Evolutionary conservation across 2,888 invertebrate species (phyloP), one percentile per base, ranked within the genome.

Genomic region (Andrena haemorrhoa): DNA sequence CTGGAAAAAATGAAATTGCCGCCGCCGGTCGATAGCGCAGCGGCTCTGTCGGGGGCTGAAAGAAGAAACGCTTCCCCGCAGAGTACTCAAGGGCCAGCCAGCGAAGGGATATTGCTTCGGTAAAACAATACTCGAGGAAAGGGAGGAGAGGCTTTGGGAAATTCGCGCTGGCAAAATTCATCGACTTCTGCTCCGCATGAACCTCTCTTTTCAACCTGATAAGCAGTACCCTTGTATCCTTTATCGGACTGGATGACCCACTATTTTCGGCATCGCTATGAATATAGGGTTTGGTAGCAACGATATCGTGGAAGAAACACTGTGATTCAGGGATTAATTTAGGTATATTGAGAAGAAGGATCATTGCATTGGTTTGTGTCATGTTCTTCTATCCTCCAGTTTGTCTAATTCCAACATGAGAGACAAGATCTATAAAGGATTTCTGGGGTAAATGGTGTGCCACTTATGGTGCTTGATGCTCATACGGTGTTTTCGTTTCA

Each of bases 1-100:
- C 31, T 68, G 41, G 51, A 47, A 75, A 75, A 79, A 64, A 75
- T 81, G 71, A 89, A 84, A 78, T 79, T 79, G 70, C 76, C 64
- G 65, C 35, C 61, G 69, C 47, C 68, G 84, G 66, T 87, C 87
- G 86, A 87, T 85, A 84, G 35, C 60, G 65, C 66, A 23, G 58
- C 61, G 72, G 60, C 51, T 65, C 31, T 29, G 61, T 33, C 29
- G n/a, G 56, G 66, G 75, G 31, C 20, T 23, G 68, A 41, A 29
- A 47, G 47, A 73, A 69, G 68, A 58, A 75, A 64, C 68, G 68
- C 61, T 71, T 77, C 65, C 49, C 79, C 53, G 64, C 58, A 1
- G 20, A 63, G 49, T 61, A 47, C 68, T 77, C 73, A 16, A 78
- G 74, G 51, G 73, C 49, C 66, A 16, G 41, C 66, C 29, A 51